phyloP scores from a whole-genome alignment of 1,140 invertebrate genomes.

The Brachionus asplanchnoidis region DNA sequence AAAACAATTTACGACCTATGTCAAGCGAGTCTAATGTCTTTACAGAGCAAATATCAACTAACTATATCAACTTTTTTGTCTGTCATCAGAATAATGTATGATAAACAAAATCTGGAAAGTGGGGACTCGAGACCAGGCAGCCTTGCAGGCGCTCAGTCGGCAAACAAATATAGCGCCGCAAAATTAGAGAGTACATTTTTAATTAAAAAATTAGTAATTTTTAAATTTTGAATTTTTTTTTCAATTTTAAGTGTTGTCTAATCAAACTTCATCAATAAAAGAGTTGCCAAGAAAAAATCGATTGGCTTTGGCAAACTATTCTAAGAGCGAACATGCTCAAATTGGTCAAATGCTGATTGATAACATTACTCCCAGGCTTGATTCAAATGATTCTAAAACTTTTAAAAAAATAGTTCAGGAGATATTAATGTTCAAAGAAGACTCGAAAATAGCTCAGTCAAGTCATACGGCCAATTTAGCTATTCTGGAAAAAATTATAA shows the following conservation, averaged over 20 bases:
- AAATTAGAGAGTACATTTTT: constrained; percentile 17
- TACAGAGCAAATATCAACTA: constrained; percentile 10
- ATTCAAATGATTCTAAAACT: constrained; percentile 25
- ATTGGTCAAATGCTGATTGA: constrained; percentile 53
- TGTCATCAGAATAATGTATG: background rate
- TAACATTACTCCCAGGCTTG: constrained; percentile 45
- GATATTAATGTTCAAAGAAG: constrained; percentile 25
- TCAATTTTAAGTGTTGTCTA: background rate
- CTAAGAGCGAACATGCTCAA: constrained; percentile 52
- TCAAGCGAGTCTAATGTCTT: constrained; percentile 8
- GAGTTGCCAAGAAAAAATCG: constrained; percentile 21
- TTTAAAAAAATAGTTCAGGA: constrained; percentile 37
- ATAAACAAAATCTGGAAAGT: background rate
- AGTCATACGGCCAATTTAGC: background rate
- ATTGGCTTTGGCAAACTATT: constrained; percentile 43
- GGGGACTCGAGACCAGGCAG: constrained; percentile 29
- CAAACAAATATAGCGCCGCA: constrained; percentile 6
- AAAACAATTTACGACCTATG: constrained; percentile 51
- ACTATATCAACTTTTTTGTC: background rate
- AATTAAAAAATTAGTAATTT: background rate
- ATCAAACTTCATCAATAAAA: background rate
- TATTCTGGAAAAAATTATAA: constrained; percentile 37
- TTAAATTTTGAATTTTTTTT: background rate
- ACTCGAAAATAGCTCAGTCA: background rate
- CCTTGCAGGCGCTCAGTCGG: background rate